Conservation (phyloP, 2,888 invertebrate genomes). For the Andrena fulva region DNA sequence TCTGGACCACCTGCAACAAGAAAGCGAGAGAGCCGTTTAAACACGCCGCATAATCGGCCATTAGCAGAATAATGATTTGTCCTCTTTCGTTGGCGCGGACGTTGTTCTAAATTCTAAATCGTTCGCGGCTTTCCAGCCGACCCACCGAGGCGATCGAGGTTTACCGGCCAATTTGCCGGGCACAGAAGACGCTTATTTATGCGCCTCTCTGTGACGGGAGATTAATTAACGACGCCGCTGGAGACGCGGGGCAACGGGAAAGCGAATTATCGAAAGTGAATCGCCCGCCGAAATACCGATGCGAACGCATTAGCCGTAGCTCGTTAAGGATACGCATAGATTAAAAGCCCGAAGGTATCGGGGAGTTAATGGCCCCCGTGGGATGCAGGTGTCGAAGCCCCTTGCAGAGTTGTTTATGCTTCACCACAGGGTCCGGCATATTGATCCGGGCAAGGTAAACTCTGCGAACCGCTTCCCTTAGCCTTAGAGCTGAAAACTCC, state of each 20-base stretch:
- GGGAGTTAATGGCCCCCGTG: neutral
- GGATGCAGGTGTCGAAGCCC: too few species aligned
- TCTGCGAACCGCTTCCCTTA: slow-evolving; percentile 30
- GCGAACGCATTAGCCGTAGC: neutral
- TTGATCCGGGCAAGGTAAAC: slow-evolving; percentile 62
- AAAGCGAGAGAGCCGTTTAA: slow-evolving; percentile 42
- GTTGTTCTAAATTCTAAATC: slow-evolving; percentile 36
- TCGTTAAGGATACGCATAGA: too few species aligned
- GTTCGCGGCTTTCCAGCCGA: slow-evolving; percentile 20
- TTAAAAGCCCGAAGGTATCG: neutral
- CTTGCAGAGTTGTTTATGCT: slow-evolving; percentile 17
- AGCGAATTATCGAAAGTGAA: slow-evolving; percentile 6
- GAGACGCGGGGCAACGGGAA: slow-evolving; percentile 2
- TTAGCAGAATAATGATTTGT: slow-evolving; percentile 44
- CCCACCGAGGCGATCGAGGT: slow-evolving; percentile 52
- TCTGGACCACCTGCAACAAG: slow-evolving; percentile 92
- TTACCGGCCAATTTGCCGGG: slow-evolving; percentile 58
- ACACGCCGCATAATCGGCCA: slow-evolving; percentile 25
- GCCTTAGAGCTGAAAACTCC: slow-evolving; percentile 54
- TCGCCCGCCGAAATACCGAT: neutral
- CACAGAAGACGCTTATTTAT: slow-evolving; percentile 56
- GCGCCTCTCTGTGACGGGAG: slow-evolving; percentile 35
- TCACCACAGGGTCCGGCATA: slow-evolving; percentile 32
- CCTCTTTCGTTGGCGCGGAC: slow-evolving; percentile 29
- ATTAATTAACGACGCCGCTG: slow-evolving; percentile 50